Conservation (phyloP, 2,113 vertebrate species). For the Chloropsis cyanopogon region DNA sequence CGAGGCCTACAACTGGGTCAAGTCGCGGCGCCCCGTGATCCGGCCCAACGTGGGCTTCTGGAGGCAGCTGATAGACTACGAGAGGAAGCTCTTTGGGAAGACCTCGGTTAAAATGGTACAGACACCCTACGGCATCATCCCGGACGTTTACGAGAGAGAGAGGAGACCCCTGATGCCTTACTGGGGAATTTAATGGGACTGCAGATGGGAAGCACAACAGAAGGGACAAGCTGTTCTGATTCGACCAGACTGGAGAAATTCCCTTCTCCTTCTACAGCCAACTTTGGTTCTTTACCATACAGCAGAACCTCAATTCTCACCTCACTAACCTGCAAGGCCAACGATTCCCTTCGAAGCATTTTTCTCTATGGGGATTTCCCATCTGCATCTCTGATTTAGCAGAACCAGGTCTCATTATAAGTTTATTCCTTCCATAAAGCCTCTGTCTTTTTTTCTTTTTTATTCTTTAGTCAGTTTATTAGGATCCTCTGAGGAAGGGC, state of each 20-base stretch:
- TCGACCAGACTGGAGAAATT: neutral
- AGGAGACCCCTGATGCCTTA: slow-evolving; percentile 89
- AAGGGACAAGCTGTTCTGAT: neutral
- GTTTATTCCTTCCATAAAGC: slow-evolving; percentile 15
- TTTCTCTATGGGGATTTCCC: slow-evolving; percentile 33
- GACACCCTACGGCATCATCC: slow-evolving; percentile 91
- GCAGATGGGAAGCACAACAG: slow-evolving; percentile 23
- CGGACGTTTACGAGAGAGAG: slow-evolving; percentile 92
- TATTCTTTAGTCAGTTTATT: neutral
- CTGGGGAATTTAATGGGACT: slow-evolving; percentile 84
- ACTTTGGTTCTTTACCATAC: slow-evolving; percentile 28
- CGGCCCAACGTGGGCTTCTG: slow-evolving; percentile 96
- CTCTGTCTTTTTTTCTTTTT: neutral
- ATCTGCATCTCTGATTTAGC: slow-evolving; percentile 22
- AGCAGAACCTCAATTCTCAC: slow-evolving; percentile 52
- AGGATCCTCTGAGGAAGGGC: neutral
- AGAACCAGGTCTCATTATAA: slow-evolving; percentile 11
- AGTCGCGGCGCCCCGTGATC: slow-evolving; percentile 90
- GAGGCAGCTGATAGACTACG: slow-evolving; percentile 95
- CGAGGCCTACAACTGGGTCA: slow-evolving; percentile 96
- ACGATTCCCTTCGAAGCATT: slow-evolving; percentile 3
- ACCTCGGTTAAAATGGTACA: slow-evolving; percentile 96
- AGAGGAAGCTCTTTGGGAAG: slow-evolving; percentile 94
- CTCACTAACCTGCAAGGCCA: slow-evolving; percentile 61
- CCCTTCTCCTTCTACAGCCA: slow-evolving; percentile 45